Percentiles rank a stretch among this genome's conserved stretches.
These are phyloP conservation scores for Palaemon carinicauda DNA, from an alignment of 1,140 invertebrate genomes.

Conservation along the genomic window DNA sequence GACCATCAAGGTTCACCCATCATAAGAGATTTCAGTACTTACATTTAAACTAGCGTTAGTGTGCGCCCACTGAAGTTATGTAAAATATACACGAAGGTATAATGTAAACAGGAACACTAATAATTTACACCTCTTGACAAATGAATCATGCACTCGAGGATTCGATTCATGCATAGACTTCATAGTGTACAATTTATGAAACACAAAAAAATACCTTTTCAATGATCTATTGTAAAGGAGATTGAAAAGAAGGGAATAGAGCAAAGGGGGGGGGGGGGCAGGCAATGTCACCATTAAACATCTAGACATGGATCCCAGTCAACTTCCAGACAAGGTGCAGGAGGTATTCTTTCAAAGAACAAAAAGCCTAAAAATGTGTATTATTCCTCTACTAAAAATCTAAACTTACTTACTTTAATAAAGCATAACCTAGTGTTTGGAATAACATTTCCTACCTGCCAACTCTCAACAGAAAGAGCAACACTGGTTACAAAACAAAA, in stretches of 20 bases:
- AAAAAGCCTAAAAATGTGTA: neutral
- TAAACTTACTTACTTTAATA: no score
- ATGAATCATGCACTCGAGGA: slow-evolving; percentile 33
- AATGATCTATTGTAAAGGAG: neutral
- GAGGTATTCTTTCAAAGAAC: slow-evolving; percentile 18
- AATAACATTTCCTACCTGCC: no score
- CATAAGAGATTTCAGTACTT: no score
- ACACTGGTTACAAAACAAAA: neutral
- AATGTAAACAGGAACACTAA: no score
- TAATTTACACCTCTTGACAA: neutral
- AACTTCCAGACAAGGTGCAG: slow-evolving; percentile 34
- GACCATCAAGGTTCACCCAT: no score
- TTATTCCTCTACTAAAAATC: no score
- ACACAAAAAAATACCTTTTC: neutral
- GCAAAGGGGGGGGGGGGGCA: slow-evolving; percentile 23
- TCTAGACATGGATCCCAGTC: slow-evolving; percentile 26
- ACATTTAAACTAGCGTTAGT: no score
- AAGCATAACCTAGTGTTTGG: no score
- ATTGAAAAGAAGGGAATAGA: neutral
- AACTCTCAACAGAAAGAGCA: neutral
- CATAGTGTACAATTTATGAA: slow-evolving; percentile 22
- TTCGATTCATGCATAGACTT: slow-evolving; percentile 34
- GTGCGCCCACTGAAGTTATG: no score
- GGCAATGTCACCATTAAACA: slow-evolving; percentile 31
- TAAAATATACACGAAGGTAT: no score